phyloP scores from a whole-genome alignment of 2,113 vertebrate species.

The Myrmecobius fasciatus region DNA sequence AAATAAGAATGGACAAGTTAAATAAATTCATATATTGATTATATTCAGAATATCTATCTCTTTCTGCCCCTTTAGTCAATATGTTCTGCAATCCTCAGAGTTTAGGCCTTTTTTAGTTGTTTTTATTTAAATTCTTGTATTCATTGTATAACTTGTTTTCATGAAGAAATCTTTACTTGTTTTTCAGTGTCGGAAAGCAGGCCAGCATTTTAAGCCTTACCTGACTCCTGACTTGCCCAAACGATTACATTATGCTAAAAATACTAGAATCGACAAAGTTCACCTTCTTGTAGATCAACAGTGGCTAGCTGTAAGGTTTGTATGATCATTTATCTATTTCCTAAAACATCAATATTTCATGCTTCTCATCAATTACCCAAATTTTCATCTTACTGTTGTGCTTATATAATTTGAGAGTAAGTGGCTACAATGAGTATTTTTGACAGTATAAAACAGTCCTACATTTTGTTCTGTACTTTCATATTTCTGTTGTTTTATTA shows the following conservation, averaged over 20 bases:
- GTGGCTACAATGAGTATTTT: not conserved
- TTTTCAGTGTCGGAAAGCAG: conserved; percentile 88
- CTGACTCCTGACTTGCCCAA: conserved; percentile 94
- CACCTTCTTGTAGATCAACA: conserved; percentile 91
- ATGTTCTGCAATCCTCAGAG: not conserved
- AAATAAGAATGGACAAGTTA: not conserved
- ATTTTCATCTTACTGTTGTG: not conserved
- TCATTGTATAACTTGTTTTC: not conserved
- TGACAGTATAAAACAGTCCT: conserved; percentile 1
- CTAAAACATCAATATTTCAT: not conserved
- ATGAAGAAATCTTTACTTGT: not conserved
- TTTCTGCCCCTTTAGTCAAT: not conserved
- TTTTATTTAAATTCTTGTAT: not conserved
- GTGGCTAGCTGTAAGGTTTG: conserved; percentile 93
- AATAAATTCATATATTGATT: not conserved
- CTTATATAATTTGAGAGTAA: not conserved
- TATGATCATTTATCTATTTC: not conserved
- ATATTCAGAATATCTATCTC: not conserved
- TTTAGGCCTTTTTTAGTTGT: not conserved
- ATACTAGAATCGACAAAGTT: conserved; percentile 93
- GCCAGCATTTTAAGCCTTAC: conserved; percentile 94
- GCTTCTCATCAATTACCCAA: not conserved
- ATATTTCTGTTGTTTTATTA: not conserved
- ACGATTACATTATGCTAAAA: conserved; percentile 93
- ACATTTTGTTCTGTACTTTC: not conserved